Evolutionary conservation across 2,888 invertebrate species (phyloP), one percentile per base, ranked within the genome.

Genomic region (Nephrotoma flavescens): DNA sequence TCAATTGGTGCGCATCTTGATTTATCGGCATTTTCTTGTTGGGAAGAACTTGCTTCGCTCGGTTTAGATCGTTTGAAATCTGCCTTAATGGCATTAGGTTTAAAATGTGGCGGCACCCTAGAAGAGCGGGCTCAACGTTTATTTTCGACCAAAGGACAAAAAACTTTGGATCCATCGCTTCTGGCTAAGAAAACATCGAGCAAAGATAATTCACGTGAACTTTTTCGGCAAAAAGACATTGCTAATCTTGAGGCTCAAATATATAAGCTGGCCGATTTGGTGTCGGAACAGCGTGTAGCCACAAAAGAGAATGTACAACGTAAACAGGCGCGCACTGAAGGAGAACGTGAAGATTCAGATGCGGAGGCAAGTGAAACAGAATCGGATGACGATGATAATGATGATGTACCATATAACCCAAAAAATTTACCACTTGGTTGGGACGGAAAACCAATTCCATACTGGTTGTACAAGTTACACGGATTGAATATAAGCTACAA

Each of bases 261-360:
- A 41, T 98, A 98, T 90, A 95, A 95, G 90, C 94, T 98, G 88
- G 95, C 97, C 0, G 97, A 97, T 89, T 92, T 97, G 87, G 94
- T 98, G 0, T 94, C 96, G 44, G 95, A 96, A 88, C 98, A 99
- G 89, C 94, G 99, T 84, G 94, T 95, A 4, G 95, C 98, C 0
- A 99, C 99, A 0, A 97, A 98, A 89, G 99, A 99, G 92, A 99
- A 99, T 92, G 99, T 99, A 4, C 99, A 99, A 90, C 94, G 99
- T 1, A 98, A 99, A 89, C 99, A 99, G 90, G 99, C 99, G 0
- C 94, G 99, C 87, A 97, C 97, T 0, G 97, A 97, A 71, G 98
- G 97, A 6, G 98, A 98, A 92, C 93, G 97, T 0, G 97, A 98
- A 88, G 97, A 98, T 90, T 97, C 97, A 86, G 97, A 97, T 90